A percentile compares a stretch with the other conserved stretches of the same genome.
These are phyloP conservation scores for Zhengitettix transpicula DNA, from an alignment of 2,888 invertebrate species.

Conservation along the genomic window DNA sequence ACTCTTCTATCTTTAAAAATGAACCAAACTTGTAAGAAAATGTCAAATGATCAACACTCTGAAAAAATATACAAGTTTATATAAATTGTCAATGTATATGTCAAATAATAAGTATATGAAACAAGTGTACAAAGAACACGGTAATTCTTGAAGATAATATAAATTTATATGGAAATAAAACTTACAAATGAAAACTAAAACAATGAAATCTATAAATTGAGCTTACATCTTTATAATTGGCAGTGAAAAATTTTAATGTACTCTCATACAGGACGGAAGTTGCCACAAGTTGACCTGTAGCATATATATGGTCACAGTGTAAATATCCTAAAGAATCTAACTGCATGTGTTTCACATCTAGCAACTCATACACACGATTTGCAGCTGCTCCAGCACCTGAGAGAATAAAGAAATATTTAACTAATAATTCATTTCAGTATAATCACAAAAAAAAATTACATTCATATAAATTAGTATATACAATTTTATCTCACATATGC, in stretches of 20 bases:
- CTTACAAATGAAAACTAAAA: not conserved
- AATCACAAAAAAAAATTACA: no score
- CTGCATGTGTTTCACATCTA: conserved; percentile 89
- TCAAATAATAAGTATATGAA: not conserved
- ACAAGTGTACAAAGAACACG: not conserved
- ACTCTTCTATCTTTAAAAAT: conserved; percentile 80
- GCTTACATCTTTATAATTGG: conserved; percentile 76
- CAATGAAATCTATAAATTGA: not conserved
- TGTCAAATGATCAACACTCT: conserved; percentile 82
- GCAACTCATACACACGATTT: conserved; percentile 50
- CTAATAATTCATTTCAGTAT: not conserved
- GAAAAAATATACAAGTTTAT: conserved; percentile 12
- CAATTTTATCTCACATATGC: no score
- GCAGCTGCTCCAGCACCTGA: conserved; percentile 59
- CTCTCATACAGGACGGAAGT: conserved; percentile 54
- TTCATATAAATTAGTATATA: no score
- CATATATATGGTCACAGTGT: conserved; percentile 56
- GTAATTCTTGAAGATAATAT: not conserved
- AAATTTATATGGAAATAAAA: no score
- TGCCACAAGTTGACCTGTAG: conserved; percentile 51
- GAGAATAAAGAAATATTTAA: conserved; percentile 14
- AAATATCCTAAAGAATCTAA: conserved; percentile 80
- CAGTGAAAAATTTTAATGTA: conserved; percentile 70
- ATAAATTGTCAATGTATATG: not conserved
- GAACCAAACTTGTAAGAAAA: conserved; percentile 90